Percentiles rank a stretch among this genome's conserved stretches.
Evolutionary conservation across 1,140 invertebrate genomes (phyloP).

Genomic region (Coenobita brevimanus): DNA sequence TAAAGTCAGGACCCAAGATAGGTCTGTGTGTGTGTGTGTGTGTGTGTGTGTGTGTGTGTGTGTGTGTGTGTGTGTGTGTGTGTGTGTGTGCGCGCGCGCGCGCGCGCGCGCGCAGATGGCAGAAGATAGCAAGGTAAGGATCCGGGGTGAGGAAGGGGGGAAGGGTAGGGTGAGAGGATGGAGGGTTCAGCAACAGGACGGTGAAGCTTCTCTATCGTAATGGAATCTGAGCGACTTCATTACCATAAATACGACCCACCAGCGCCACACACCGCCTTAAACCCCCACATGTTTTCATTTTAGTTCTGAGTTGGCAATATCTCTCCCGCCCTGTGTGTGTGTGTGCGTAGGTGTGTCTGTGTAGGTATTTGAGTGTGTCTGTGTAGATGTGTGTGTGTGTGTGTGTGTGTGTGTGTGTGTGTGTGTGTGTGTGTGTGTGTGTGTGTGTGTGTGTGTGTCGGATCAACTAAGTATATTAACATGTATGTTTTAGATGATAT

Average conservation of each 20-base stretch:
- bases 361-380: too few relatives aligned
- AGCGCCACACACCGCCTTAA: not conserved
- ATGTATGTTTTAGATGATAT: too few relatives aligned
- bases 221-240: slow-evolving; percentile 22
- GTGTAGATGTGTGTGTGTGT: too few relatives aligned
- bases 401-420: too few relatives aligned
- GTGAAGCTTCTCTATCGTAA: slow-evolving; percentile 24
- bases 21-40: slow-evolving; percentile 1
- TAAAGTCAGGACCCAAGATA: not conserved
- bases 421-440: too few relatives aligned
- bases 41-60: slow-evolving; percentile 11
- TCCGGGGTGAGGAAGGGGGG: not conserved
- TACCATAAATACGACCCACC: slow-evolving; percentile 34
- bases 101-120: not conserved
- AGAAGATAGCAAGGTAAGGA: not conserved
- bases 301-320: slow-evolving; percentile 19
- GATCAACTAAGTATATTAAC: too few relatives aligned
- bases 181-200: slow-evolving; percentile 14
- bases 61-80: not conserved
- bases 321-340: too few relatives aligned
- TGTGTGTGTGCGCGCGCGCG: not conserved
- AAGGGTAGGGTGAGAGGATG: not conserved
- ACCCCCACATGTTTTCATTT: not conserved
- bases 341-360: too few relatives aligned
- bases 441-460: too few relatives aligned